A percentile compares a stretch with the other conserved stretches of the same genome.
Conservation (phyloP, 2,113 vertebrate genomes). For the Paratilapia polleni region DNA sequence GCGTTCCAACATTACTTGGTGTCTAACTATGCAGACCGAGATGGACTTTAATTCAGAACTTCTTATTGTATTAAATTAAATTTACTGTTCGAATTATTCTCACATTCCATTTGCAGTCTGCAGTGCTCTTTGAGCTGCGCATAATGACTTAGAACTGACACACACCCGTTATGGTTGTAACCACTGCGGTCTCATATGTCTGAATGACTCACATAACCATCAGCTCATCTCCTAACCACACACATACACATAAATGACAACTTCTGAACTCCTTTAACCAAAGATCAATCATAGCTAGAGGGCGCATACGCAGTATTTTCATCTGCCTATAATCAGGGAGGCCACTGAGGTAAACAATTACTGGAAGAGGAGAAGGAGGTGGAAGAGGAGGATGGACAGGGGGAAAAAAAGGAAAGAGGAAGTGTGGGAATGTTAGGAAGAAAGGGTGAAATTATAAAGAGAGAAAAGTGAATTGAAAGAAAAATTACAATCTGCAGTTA, state of each 20-base stretch:
- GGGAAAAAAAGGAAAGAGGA: not conserved
- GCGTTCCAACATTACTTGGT: constrained; percentile 46
- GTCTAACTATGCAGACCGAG: constrained; percentile 67
- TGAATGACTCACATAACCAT: constrained; percentile 63
- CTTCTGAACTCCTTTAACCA: constrained; percentile 51
- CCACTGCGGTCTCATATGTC: constrained; percentile 58
- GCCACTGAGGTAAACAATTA: constrained; percentile 63
- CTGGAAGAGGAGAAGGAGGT: constrained; percentile 54
- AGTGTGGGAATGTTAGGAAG: not conserved
- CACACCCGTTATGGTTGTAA: constrained; percentile 53
- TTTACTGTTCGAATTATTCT: constrained; percentile 44
- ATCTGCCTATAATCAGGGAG: constrained; percentile 69
- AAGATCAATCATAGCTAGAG: constrained; percentile 52
- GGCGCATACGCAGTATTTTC: constrained; percentile 28
- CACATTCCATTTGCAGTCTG: constrained; percentile 43
- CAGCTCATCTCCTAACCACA: constrained; percentile 66
- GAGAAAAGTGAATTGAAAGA: constrained; percentile 7
- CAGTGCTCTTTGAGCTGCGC: constrained; percentile 26
- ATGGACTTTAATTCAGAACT: constrained; percentile 48
- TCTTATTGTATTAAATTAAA: constrained; percentile 45
- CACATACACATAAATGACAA: constrained; percentile 50
- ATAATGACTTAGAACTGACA: constrained; percentile 35
- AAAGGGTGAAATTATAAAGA: constrained; percentile 19
- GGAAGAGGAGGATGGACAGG: constrained; percentile 23
- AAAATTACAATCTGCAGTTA: constrained; percentile 15